Evolutionary conservation across 2,113 vertebrate genomes (phyloP).

Genomic region (Nerophis ophidion): DNA sequence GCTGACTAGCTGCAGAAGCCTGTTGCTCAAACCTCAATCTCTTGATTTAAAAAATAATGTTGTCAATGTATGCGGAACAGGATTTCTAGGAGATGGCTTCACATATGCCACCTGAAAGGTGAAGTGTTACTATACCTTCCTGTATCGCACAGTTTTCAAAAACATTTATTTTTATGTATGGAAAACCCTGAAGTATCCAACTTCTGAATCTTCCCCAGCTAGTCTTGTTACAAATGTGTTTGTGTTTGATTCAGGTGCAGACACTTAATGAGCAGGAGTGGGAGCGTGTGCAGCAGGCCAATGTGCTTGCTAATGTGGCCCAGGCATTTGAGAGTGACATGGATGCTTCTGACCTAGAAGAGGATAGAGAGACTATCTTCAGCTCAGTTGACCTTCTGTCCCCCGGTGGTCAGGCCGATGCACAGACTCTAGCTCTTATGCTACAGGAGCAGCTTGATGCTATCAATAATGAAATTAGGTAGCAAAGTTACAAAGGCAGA

Average conservation of each 20-base stretch:
- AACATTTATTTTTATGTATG: no score
- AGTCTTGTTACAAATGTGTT: not conserved
- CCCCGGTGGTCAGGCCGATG: conserved; percentile 90
- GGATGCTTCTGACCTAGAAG: conserved; percentile 87
- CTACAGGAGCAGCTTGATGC: conserved; percentile 96
- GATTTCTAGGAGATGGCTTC: no score
- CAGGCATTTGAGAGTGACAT: conserved; percentile 94
- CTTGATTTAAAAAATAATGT: no score
- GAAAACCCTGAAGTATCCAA: no score
- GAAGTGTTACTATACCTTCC: no score
- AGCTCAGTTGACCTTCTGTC: conserved; percentile 89
- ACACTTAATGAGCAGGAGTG: conserved; percentile 97
- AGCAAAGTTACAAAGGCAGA: not conserved
- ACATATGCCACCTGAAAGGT: no score
- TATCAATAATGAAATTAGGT: conserved; percentile 98
- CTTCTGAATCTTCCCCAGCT: not conserved
- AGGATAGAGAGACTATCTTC: conserved; percentile 87
- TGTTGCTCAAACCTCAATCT: no score
- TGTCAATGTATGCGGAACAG: no score
- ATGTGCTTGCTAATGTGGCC: conserved; percentile 90
- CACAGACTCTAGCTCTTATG: conserved; percentile 94
- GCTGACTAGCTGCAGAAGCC: no score
- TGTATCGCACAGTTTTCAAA: no score
- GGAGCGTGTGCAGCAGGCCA: conserved; percentile 96
- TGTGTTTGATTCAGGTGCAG: conserved; percentile 77